Evolutionary conservation across 2,113 vertebrate species (phyloP), one percentile per base, ranked within the genome.

Genomic region (Pachypanchax playfairii): DNA sequence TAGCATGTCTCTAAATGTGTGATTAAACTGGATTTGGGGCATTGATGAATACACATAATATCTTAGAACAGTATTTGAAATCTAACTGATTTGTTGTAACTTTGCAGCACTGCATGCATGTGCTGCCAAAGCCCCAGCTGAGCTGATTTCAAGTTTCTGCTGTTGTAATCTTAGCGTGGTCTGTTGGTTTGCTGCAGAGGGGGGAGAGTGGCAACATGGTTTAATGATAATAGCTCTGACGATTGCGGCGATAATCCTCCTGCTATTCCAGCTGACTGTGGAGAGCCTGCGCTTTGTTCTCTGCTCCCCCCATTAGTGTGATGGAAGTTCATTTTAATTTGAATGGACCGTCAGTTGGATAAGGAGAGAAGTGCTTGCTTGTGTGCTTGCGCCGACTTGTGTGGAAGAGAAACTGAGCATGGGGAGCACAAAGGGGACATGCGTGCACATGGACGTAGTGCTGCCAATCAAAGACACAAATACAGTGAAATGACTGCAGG

Each of bases 261-360:
- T 36, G 80, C 70, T 79, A 59, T 90, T 82, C 80, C 72, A 79
- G 85, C 84, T 77, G 77, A 78, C 84, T 74, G 84, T 72, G 63
- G 77, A 83, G 84, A 87, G 87, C 70, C 67, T 6, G 14, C 33
- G 67, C 88, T 88, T 89, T 91, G 90, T 89, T 84, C 84, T 89
- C 61, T 58, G 60, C 78, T 50, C 74, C 38, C 76, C 76, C 84
- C 78, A 79, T 89, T 90, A 88, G 87, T 20, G 62, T 89, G 80
- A 90, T 87, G 77, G 75, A 83, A 83, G 57, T 83, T 90, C 78
- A 77, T 90, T 90, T 89, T 87, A 77, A 91, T 91, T 89, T 86
- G 82, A 91, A 89, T 79, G 80, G 82, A 86, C 77, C 75, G 69
- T 85, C 81, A 76, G 76, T 55, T 63, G 74, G 83, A 89, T 77